Conservation (phyloP, 2,888 invertebrate species). For the Lissonota sp. region DNA sequence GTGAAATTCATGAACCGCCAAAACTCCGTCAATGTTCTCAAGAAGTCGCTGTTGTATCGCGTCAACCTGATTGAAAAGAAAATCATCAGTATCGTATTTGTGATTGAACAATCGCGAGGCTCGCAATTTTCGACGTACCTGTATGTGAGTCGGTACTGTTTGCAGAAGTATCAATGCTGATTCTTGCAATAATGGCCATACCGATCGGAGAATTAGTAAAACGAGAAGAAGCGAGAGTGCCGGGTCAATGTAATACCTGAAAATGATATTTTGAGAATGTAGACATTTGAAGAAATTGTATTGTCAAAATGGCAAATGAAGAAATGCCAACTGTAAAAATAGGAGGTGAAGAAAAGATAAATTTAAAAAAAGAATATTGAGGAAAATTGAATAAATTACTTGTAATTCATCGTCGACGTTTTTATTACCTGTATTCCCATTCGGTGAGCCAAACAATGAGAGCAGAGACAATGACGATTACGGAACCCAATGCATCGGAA, state of each 20-base stretch:
- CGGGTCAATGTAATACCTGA: constrained; percentile 95
- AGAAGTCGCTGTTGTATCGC: constrained; percentile 94
- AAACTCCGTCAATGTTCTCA: constrained; percentile 96
- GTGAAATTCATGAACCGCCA: constrained; percentile 99
- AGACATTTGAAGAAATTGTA: constrained; percentile 4
- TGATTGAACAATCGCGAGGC: not conserved
- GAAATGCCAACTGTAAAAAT: not conserved
- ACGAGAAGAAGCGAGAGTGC: constrained; percentile 96
- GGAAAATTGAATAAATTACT: too few relatives aligned
- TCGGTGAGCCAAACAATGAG: constrained; percentile 91
- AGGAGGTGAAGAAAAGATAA: not conserved
- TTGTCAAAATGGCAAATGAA: constrained; percentile 7
- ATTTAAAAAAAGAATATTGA: too few relatives aligned
- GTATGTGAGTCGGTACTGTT: constrained; percentile 99
- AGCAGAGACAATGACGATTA: constrained; percentile 95
- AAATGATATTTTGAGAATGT: constrained; percentile 27
- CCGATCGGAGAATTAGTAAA: constrained; percentile 92
- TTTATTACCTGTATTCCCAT: constrained; percentile 88
- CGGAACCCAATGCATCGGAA: constrained; percentile 98
- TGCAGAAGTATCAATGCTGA: constrained; percentile 97
- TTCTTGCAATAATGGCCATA: constrained; percentile 96
- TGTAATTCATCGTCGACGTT: not conserved
- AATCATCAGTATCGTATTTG: constrained; percentile 11
- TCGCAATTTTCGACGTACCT: constrained; percentile 84
- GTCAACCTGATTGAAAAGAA: constrained; percentile 87